Evolutionary conservation across 2,797 vertebrate species (phyloP).

Genomic region (Apodemus agrarius): DNA sequence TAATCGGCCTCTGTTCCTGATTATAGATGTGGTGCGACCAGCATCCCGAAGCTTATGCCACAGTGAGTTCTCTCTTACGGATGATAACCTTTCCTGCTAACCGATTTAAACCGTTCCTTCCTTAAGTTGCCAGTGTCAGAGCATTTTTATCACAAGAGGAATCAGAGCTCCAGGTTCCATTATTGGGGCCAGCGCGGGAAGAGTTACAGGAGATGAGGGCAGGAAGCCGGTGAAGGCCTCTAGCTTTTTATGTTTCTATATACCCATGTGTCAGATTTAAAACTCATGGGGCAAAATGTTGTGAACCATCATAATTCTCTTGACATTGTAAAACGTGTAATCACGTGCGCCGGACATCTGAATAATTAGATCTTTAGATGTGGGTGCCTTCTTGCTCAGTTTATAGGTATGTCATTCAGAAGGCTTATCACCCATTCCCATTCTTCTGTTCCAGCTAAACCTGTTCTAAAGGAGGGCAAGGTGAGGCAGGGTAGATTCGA

Average conservation of each 20-base stretch:
- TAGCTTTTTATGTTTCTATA: not conserved
- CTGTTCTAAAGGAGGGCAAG: not conserved
- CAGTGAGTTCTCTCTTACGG: not conserved
- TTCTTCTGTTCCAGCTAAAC: conserved; percentile 24
- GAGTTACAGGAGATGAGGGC: not conserved
- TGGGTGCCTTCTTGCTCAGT: not conserved
- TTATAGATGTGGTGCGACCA: not conserved
- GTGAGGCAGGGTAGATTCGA: conserved; percentile 51
- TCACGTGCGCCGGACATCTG: conserved; percentile 21
- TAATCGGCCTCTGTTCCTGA: not conserved
- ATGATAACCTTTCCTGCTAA: not conserved
- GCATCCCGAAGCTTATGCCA: not conserved
- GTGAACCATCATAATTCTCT: conserved; percentile 10
- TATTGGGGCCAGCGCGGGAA: not conserved
- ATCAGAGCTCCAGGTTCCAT: not conserved
- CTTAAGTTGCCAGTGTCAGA: not conserved
- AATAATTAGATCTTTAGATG: conserved; percentile 15
- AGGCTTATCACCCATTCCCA: not conserved
- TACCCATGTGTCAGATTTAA: conserved; percentile 22
- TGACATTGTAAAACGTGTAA: not conserved
- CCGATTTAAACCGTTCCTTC: not conserved
- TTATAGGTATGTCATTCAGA: not conserved
- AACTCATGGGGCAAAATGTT: not conserved
- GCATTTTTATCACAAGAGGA: not conserved
- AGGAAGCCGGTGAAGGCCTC: not conserved